phyloP scores from a whole-genome alignment of 2,113 vertebrate genomes.

The Lampris megalopsis region DNA sequence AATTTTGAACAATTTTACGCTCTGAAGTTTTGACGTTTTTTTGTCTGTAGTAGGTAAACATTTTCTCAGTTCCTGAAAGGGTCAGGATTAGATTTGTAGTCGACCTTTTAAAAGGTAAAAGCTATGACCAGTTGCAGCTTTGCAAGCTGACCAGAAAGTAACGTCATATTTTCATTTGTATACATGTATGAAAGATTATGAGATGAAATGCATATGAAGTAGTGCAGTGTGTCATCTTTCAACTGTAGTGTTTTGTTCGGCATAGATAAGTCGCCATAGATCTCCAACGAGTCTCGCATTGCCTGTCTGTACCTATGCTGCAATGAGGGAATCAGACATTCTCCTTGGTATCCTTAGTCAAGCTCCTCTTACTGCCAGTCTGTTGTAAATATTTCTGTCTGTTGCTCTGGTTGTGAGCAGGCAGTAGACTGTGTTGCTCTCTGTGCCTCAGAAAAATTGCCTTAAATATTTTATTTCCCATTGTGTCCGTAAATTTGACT shows the following conservation, averaged over 20 bases:
- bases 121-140: conserved; percentile 8
- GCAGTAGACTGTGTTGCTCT: conserved; percentile 26
- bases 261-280: background rate
- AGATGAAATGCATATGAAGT: conserved; percentile 20
- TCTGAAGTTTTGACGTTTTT: too few species aligned
- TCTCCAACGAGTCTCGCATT: background rate
- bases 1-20: too few species aligned
- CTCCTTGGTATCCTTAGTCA: conserved; percentile 22
- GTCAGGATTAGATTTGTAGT: background rate
- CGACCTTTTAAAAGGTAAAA: background rate
- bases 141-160: conserved; percentile 13
- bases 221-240: conserved; percentile 18
- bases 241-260: conserved; percentile 15
- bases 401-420: conserved; percentile 26
- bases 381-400: conserved; percentile 47
- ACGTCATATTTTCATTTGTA: conserved; percentile 11
- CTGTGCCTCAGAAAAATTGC: conserved; percentile 58
- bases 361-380: conserved; percentile 30
- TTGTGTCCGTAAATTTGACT: conserved; percentile 49
- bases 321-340: conserved; percentile 19
- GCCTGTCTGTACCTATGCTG: conserved; percentile 40
- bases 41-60: too few species aligned
- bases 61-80: too few species aligned
- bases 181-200: background rate
- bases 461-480: conserved; percentile 58